Base-by-base conservation (phyloP, 2,113 vertebrate species). In the Mesoclemmys tuberculata region DNA sequence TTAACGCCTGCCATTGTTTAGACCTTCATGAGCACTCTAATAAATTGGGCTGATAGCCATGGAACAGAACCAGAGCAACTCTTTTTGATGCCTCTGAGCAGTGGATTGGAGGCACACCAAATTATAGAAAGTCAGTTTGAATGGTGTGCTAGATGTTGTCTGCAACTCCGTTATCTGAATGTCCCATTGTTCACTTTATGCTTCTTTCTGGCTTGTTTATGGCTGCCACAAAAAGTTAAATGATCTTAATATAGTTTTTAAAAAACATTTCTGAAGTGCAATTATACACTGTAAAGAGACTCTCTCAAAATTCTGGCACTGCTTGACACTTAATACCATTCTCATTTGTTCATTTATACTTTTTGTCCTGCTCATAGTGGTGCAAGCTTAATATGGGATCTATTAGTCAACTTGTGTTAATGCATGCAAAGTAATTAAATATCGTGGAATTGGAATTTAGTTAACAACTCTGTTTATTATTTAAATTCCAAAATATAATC, bases 291-390 rank as follows among this genome's bases (percentile, higher is more conserved):
- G 49, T 27, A 48, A 75, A 58, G 56, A 21, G 74, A 44, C 13
- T 61, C 22, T 13, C 13, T 64, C 13, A 19, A 21, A 74, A 5
- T 5, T 19, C 71, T 14, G 48, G 12, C 78, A 26, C 16, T 0
- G 0, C 90, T 90, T 89, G 22, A 31, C 0, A 0, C 55, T 91
- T 83, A 1, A 0, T 6, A 19, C 44, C 41, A 11, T 51, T 84
- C 86, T 22, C 18, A 2, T 19, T 4, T 44, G 4, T 88, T 75
- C 51, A 12, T 24, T 81, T 22, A 21, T 55, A 75, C 14, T 90
- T 7, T 75, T 7, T 13, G 55, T 92, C 48, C 49, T 54, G 3
- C 12, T n/a, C n/a, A 6, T 48, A 14, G 4, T 55, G 84, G 52
- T 71, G 41, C 71, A 85, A 84, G 80, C 75, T 96, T 46, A 13